phyloP scores from a whole-genome alignment of 2,113 vertebrate species.

The Tupaia chinensis region DNA sequence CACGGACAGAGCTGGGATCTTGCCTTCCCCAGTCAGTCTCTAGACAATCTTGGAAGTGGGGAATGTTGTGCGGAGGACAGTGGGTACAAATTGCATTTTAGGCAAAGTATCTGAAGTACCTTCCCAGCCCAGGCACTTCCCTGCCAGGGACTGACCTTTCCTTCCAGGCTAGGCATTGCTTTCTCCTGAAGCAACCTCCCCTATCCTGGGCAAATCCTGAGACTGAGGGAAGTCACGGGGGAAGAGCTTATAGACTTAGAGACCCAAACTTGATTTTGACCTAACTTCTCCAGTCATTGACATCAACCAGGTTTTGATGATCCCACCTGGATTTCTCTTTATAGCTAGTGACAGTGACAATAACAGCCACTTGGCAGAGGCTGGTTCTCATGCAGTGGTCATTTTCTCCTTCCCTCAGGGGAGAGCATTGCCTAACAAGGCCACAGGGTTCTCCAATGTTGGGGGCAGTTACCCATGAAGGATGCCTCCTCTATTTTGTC shows the following conservation, averaged over 20 bases:
- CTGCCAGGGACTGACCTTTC: neutral
- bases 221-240: neutral
- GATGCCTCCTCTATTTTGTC: neutral
- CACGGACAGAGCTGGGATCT: accelerated
- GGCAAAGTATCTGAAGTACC: neutral
- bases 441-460: accelerated
- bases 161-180: neutral
- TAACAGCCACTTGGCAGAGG: accelerated
- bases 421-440: neutral
- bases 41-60: neutral
- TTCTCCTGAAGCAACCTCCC: neutral
- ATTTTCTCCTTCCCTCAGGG: neutral
- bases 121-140: neutral
- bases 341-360: neutral
- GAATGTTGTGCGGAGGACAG: neutral
- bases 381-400: neutral
- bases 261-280: neutral
- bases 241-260: neutral
- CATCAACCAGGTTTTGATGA: too few species aligned
- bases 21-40: accelerated
- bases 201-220: neutral
- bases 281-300: accelerated
- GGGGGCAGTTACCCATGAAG: accelerated
- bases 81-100: neutral
- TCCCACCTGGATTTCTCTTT: neutral